A percentile compares a stretch with the other conserved stretches of the same genome.
Conservation (phyloP, 1,140 invertebrate species). For the Anthonomus grandis region DNA sequence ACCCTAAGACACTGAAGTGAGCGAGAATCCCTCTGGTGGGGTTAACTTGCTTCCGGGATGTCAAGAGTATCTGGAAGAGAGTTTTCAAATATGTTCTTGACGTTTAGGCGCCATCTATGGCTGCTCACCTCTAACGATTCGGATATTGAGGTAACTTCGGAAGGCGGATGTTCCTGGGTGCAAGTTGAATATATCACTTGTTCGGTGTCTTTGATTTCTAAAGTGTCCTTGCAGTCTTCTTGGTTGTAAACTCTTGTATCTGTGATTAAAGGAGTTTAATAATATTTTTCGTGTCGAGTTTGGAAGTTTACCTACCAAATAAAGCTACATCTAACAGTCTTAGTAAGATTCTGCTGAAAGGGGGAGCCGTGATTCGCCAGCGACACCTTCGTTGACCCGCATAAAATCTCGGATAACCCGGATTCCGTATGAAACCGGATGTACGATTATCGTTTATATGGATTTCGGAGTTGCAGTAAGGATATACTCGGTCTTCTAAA, state of each 20-base stretch:
- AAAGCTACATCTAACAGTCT: constrained; percentile 59
- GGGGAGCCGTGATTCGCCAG: constrained; percentile 53
- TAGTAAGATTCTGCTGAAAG: constrained; percentile 54
- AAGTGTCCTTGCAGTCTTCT: constrained; percentile 35
- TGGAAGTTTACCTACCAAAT: constrained; percentile 49
- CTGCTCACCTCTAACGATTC: constrained; percentile 34
- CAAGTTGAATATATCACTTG: constrained; percentile 40
- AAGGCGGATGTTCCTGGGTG: constrained; percentile 34
- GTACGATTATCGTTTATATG: constrained; percentile 44
- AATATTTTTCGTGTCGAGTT: neutral
- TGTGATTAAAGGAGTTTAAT: constrained; percentile 16
- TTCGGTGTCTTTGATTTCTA: constrained; percentile 38
- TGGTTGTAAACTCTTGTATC: constrained; percentile 20
- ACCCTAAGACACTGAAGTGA: constrained; percentile 55
- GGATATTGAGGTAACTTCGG: constrained; percentile 31
- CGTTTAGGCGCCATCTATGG: neutral
- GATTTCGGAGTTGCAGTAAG: constrained; percentile 57
- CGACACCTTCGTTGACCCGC: constrained; percentile 54
- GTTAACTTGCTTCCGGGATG: constrained; percentile 30
- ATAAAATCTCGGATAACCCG: constrained; percentile 63
- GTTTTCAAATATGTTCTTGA: neutral
- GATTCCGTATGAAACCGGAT: constrained; percentile 58
- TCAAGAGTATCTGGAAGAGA: constrained; percentile 30
- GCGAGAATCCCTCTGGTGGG: constrained; percentile 39
- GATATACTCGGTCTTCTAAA: constrained; percentile 40